These are phyloP conservation scores for Sapajus apella DNA, from an alignment of 2,113 vertebrate genomes.

Conservation along the genomic window DNA sequence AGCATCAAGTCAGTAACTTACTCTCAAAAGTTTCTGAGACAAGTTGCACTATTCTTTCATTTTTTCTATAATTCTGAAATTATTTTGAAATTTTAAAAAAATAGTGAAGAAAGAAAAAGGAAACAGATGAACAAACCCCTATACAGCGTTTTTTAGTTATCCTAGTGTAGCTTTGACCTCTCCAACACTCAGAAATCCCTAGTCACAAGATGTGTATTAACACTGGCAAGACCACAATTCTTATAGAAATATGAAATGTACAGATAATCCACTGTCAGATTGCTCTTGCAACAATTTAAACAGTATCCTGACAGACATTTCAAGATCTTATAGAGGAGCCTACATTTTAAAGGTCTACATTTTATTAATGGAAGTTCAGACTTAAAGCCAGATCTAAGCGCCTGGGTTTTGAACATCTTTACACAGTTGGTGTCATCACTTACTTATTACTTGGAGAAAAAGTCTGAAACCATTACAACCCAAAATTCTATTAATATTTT, in stretches of 20 bases:
- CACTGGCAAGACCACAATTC: background rate
- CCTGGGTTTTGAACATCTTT: background rate
- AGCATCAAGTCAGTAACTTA: background rate
- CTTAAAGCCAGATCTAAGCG: background rate
- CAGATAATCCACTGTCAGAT: background rate
- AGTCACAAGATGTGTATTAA: background rate
- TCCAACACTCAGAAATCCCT: background rate
- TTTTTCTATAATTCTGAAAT: background rate
- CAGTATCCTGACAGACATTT: background rate
- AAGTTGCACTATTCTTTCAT: background rate
- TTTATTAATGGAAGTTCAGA: background rate
- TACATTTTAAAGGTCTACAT: background rate
- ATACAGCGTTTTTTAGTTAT: background rate
- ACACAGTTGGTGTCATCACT: background rate
- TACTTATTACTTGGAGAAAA: background rate
- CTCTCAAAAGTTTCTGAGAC: background rate
- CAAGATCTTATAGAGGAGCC: background rate
- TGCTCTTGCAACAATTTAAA: background rate
- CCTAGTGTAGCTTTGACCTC: background rate
- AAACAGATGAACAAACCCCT: background rate
- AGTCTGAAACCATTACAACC: background rate
- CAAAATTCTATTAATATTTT: constrained; percentile 11
- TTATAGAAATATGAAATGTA: background rate
- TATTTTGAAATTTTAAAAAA: background rate
- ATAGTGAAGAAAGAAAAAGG: background rate